Percentiles rank a stretch among this genome's conserved stretches.
phyloP scores from a whole-genome alignment of 2,888 invertebrate genomes.

The Lathronympha strigana region DNA sequence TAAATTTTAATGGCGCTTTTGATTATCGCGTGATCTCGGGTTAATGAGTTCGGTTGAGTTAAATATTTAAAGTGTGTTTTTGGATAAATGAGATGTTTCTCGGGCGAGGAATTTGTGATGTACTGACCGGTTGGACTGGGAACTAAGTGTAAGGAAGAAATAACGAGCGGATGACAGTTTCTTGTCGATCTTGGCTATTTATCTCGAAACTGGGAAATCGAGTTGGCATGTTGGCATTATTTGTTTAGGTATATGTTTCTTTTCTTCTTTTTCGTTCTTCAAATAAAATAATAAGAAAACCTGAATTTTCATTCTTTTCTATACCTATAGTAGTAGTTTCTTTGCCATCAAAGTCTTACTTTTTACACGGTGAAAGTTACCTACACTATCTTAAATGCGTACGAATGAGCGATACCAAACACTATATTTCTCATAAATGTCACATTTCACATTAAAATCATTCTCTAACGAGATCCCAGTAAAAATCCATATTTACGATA shows the following conservation, averaged over 20 bases:
- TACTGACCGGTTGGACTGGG: not conserved
- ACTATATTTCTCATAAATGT: constrained; percentile 12
- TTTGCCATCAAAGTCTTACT: no score
- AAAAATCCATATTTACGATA: constrained; percentile 43
- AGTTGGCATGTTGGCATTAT: no score
- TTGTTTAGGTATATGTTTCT: no score
- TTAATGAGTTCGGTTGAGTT: constrained; percentile 66
- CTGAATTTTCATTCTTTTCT: no score
- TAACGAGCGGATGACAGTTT: not conserved
- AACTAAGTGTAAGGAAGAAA: not conserved
- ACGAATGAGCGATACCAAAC: no score
- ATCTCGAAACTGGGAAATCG: not conserved
- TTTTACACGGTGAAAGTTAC: no score
- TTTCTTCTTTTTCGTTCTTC: no score
- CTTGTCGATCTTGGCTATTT: not conserved
- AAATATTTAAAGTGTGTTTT: constrained; percentile 57
- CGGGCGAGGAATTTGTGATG: constrained; percentile 48
- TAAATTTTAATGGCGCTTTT: constrained; percentile 59
- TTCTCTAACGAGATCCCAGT: constrained; percentile 43
- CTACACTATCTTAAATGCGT: no score
- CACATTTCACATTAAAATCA: constrained; percentile 43
- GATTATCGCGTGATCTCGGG: constrained; percentile 69
- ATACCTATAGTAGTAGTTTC: no score
- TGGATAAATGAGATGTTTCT: constrained; percentile 64
- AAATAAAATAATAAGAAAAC: no score